Base-by-base conservation (phyloP, 2,797 vertebrate genomes). In the Arremon aurantiirostris region DNA sequence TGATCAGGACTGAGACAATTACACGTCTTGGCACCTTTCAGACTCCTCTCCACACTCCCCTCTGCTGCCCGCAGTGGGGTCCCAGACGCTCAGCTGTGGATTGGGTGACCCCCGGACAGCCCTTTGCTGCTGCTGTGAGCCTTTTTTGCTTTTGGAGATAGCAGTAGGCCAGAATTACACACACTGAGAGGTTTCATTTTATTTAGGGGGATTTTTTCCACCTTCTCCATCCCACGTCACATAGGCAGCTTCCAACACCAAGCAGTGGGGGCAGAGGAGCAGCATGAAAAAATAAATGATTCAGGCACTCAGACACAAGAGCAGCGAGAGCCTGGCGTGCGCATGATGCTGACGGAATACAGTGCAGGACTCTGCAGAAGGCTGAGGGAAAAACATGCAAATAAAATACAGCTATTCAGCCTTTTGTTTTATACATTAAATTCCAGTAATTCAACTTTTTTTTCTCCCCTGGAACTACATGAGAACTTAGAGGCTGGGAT, bases 1-100 rank as follows among this genome's bases (percentile, higher is more conserved):
- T 95, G 97, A 97, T 98, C 96, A 96, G 97, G 93, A 95, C 95
- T 35, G 95, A 96, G 95, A 95, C 41, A 93, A 97, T 97, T 93
- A 95, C 97, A 93, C 20, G 11, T 95, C 91, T 89, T 95, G 97
- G 97, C 94, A 96, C 96, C 97, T 97, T 97, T 94, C 95, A 93
- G 96, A 93, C 96, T 97, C 91, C 78, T 89, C 96, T 96, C 86
- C 69, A 69, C 96, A 93, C 97, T 97, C 93, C 89, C 95, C 94
- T 97, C 82, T 65, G 94, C 97, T 77, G 94, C 91, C 94, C 96
- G 0, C 97, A 91, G 96, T 83, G 46, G 97, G 96, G 90, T 97
- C 93, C 56, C 8, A 69, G 92, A 68, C 92, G 55, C 96, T 95
- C 81, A 12, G 26, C 39, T 78, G 50, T 11, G 60, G 89, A 70